These are phyloP conservation scores for Atractosteus spatula DNA, from an alignment of 2,113 vertebrate species.

Conservation along the genomic window DNA sequence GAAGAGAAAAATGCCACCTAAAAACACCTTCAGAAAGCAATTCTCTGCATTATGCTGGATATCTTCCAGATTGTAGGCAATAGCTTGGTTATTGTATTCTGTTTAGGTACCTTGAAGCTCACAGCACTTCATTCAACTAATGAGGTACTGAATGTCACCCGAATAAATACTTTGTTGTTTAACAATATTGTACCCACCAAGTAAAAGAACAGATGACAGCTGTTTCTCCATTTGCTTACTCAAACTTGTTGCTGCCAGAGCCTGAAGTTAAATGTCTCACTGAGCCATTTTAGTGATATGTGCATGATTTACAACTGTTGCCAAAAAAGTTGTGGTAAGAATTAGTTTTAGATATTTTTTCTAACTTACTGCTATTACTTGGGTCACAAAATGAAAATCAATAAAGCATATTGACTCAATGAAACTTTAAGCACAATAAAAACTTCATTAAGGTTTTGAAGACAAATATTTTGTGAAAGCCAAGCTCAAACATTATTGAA, in stretches of 20 bases:
- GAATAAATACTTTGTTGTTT: neutral
- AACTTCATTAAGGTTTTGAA: neutral
- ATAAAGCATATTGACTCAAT: too few relatives aligned
- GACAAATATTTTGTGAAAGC: neutral
- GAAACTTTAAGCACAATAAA: too few relatives aligned
- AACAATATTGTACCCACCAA: neutral
- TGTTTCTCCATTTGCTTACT: neutral
- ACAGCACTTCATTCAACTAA: neutral
- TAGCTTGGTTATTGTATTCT: neutral
- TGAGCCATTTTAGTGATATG: neutral
- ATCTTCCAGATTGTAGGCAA: slow-evolving; percentile 2
- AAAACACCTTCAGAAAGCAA: neutral
- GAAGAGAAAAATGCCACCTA: neutral
- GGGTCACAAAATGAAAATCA: too few relatives aligned
- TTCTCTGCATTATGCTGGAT: slow-evolving; percentile 3
- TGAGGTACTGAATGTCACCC: neutral
- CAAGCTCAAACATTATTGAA: neutral
- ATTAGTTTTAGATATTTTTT: neutral
- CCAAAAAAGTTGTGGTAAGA: slow-evolving; percentile 4
- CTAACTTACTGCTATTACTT: too few relatives aligned
- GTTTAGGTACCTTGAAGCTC: neutral
- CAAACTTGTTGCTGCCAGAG: slow-evolving; percentile 4
- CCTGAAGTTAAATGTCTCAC: neutral
- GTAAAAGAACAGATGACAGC: slow-evolving; percentile 2
- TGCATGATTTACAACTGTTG: slow-evolving; percentile 1